Percentiles rank a stretch among this genome's conserved stretches.
phyloP scores from a whole-genome alignment of 2,888 invertebrate species.

The Trachelus troglodyta region DNA sequence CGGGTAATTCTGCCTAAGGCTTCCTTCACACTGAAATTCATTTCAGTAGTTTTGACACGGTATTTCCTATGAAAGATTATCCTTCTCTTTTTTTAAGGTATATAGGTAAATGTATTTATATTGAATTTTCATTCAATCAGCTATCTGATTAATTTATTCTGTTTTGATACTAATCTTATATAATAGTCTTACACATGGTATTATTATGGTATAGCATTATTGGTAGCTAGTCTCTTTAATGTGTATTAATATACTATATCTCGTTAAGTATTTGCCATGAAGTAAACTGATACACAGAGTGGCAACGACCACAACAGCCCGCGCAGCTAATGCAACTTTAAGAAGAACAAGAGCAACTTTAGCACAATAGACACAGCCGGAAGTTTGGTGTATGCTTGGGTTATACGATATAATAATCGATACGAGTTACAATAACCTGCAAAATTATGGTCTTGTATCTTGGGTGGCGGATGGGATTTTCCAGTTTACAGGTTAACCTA shows the following conservation, averaged over 20 bases:
- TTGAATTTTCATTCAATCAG: no score
- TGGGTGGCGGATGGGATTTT: background rate
- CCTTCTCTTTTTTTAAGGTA: no score
- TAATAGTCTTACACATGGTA: no score
- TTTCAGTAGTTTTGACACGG: background rate
- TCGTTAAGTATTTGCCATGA: background rate
- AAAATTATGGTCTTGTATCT: conserved; percentile 12
- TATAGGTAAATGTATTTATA: no score
- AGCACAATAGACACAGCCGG: background rate
- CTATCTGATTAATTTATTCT: background rate
- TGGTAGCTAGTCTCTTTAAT: background rate
- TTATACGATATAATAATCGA: conserved; percentile 8
- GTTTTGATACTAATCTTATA: no score
- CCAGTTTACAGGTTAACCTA: background rate
- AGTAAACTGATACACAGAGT: background rate
- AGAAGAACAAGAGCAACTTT: background rate
- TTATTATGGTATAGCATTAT: no score
- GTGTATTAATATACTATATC: background rate
- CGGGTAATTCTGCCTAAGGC: background rate
- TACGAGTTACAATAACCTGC: conserved; percentile 15
- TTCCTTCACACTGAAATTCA: background rate
- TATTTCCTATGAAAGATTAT: background rate
- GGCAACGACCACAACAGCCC: background rate
- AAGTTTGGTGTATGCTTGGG: conserved; percentile 5
- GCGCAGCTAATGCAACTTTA: background rate